These are phyloP conservation scores for Trachops cirrhosus DNA, from an alignment of 2,797 vertebrate species.

Conservation along the genomic window DNA sequence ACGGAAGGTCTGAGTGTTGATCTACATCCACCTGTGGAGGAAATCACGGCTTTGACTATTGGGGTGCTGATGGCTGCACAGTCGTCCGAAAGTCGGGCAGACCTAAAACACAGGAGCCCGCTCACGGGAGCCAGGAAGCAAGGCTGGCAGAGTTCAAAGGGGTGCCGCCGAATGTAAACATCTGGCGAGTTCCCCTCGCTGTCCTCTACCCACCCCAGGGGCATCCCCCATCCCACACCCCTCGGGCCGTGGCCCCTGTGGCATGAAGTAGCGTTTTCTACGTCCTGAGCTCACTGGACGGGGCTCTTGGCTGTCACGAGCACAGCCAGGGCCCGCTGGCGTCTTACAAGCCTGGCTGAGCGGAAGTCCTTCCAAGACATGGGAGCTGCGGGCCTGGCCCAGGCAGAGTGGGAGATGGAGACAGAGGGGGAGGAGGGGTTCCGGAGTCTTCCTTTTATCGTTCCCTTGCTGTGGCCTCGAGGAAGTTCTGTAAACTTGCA, in stretches of 20 bases:
- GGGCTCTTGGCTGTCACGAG: background rate
- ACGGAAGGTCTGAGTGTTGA: slow-evolving; percentile 2
- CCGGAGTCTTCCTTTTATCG: background rate
- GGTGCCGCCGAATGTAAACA: rapidly evolving
- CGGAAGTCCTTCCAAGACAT: background rate
- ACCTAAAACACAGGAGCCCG: background rate
- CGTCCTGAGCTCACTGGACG: background rate
- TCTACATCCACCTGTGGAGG: slow-evolving; percentile 56
- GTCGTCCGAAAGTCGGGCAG: background rate
- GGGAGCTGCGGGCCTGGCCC: background rate
- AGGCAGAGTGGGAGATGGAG: background rate
- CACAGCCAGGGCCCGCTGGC: background rate
- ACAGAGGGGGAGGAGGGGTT: background rate
- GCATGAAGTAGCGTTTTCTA: background rate
- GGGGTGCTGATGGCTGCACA: background rate
- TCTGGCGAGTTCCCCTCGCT: too few species aligned
- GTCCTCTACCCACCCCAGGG: background rate
- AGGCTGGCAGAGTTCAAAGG: background rate
- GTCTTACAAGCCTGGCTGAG: background rate
- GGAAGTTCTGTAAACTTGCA: background rate
- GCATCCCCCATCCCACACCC: background rate
- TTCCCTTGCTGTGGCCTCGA: background rate
- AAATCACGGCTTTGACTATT: background rate
- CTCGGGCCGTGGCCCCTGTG: background rate
- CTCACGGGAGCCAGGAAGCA: rapidly evolving